These are phyloP conservation scores for Andricus quercusramuli DNA, from an alignment of 2,888 invertebrate genomes.

Conservation along the genomic window DNA sequence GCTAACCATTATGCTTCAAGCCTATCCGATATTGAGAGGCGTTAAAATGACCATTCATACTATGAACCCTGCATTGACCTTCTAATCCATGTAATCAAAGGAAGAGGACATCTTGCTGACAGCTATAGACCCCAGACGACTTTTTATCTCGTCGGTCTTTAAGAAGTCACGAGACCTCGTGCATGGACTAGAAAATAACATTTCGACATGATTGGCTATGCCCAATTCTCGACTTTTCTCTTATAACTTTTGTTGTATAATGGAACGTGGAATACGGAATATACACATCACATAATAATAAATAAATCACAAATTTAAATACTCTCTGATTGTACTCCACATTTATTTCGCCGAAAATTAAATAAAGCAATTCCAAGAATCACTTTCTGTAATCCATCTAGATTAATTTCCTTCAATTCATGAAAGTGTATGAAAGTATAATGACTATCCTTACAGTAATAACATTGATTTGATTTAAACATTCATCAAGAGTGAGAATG, in stretches of 20 bases:
- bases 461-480: slow-evolving; percentile 15
- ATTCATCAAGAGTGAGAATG: slow-evolving; percentile 12
- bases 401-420: not conserved
- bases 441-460: not conserved
- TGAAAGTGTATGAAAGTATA: not conserved
- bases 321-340: no score
- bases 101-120: not conserved
- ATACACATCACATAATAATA: not conserved
- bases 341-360: no score
- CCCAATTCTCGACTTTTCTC: not conserved
- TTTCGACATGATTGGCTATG: slow-evolving; percentile 14
- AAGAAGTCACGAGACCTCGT: not conserved
- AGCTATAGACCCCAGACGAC: not conserved
- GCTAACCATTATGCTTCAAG: slow-evolving; percentile 52
- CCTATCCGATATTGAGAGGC: slow-evolving; percentile 18
- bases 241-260: not conserved
- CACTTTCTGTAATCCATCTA: no score
- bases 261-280: not conserved
- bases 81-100: not conserved
- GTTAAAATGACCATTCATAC: slow-evolving; percentile 10
- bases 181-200: not conserved
- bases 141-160: not conserved
- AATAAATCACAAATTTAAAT: not conserved
- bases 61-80: slow-evolving; percentile 19
- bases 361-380: no score